A percentile compares a stretch with the other conserved stretches of the same genome.
Conservation (phyloP, 2,113 vertebrate species). For the Ardeotis arabs region DNA sequence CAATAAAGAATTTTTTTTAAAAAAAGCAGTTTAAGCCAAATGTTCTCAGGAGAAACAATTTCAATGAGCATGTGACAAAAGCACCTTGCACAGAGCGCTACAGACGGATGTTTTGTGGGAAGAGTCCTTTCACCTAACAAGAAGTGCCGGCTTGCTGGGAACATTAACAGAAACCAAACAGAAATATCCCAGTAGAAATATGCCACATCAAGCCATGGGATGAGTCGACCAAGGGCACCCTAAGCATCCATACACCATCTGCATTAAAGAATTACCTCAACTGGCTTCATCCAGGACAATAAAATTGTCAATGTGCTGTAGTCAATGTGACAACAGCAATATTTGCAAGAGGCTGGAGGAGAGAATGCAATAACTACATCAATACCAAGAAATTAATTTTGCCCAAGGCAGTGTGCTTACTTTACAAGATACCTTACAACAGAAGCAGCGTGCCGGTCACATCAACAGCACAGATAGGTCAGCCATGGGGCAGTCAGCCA, state of each 20-base stretch:
- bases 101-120: neutral
- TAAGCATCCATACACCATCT: accelerated
- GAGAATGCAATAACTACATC: neutral
- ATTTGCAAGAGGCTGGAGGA: neutral
- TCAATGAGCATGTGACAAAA: neutral
- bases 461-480: neutral
- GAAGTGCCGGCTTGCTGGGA: neutral
- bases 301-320: neutral
- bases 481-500: neutral
- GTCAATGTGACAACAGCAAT: neutral
- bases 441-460: neutral
- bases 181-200: neutral
- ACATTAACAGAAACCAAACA: neutral
- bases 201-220: neutral
- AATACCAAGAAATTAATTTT: neutral
- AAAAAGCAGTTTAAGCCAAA: neutral
- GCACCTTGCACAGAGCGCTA: neutral
- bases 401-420: neutral
- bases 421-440: neutral
- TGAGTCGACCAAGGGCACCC: neutral
- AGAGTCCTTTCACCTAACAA: neutral
- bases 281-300: neutral
- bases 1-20: neutral
- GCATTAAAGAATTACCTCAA: neutral
- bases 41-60: neutral